phyloP scores from a whole-genome alignment of 2,113 vertebrate species.

The Tylochromis polylepis region DNA sequence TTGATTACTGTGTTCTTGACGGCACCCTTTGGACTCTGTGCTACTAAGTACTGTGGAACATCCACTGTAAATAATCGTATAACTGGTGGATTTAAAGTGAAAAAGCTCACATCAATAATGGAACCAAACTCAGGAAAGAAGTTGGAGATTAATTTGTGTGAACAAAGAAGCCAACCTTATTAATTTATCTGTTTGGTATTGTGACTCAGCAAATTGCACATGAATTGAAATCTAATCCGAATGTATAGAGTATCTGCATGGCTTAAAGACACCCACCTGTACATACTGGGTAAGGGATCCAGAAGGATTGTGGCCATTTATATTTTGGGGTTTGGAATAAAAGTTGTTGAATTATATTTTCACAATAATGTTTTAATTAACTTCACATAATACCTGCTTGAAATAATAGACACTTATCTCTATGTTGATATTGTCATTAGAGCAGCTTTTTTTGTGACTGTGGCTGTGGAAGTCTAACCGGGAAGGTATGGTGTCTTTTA shows the following conservation, averaged over 20 bases:
- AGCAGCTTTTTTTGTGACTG: background rate
- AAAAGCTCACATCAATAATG: background rate
- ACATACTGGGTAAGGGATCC: fast-evolving
- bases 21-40: background rate
- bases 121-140: background rate
- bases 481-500: background rate
- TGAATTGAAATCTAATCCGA: background rate
- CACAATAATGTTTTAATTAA: background rate
- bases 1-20: background rate
- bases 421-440: background rate
- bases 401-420: background rate
- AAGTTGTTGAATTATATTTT: background rate
- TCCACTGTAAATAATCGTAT: fast-evolving
- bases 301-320: background rate
- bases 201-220: background rate
- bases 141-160: background rate
- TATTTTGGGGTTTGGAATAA: background rate
- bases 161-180: background rate
- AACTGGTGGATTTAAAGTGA: background rate
- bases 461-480: background rate
- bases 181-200: background rate
- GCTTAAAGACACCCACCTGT: background rate
- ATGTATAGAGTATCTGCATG: background rate
- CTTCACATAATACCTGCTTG: background rate
- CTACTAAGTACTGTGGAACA: background rate